A percentile compares a stretch with the other conserved stretches of the same genome.
phyloP scores from a whole-genome alignment of 2,888 invertebrate genomes.

The Homarus gammarus region DNA sequence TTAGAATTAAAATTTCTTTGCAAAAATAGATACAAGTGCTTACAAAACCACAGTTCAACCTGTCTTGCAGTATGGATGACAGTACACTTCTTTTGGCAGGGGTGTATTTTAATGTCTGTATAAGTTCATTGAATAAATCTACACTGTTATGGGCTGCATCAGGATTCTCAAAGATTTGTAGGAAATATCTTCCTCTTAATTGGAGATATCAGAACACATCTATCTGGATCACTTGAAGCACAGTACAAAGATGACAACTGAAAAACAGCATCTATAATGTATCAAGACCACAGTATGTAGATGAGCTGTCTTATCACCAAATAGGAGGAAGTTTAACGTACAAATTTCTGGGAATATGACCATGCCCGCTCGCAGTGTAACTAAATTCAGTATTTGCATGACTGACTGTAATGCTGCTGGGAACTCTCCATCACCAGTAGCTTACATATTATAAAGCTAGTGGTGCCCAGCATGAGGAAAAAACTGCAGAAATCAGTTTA shows the following conservation, averaged over 20 bases:
- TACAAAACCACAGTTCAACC: constrained; percentile 29
- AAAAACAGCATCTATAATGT: neutral
- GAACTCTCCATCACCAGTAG: constrained; percentile 51
- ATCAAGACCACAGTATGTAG: neutral
- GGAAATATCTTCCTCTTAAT: too few relatives aligned
- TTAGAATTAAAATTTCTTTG: constrained; percentile 23
- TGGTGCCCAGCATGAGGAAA: constrained; percentile 46
- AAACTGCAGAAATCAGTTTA: constrained; percentile 30
- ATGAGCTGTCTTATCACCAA: too few relatives aligned
- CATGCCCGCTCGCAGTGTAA: constrained; percentile 9
- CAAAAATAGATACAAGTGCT: constrained; percentile 10
- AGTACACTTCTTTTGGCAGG: constrained; percentile 15
- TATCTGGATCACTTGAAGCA: too few relatives aligned
- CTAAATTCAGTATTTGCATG: constrained; percentile 30
- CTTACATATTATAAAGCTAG: constrained; percentile 12
- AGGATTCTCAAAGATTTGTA: too few relatives aligned
- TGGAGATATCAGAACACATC: too few relatives aligned
- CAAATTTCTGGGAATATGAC: too few relatives aligned
- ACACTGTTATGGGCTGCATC: neutral
- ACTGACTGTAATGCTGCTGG: constrained; percentile 48
- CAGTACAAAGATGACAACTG: too few relatives aligned
- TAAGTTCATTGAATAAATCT: constrained; percentile 16
- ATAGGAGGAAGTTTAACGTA: too few relatives aligned
- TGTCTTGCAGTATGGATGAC: constrained; percentile 45
- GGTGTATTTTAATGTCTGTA: constrained; percentile 45